phyloP scores from a whole-genome alignment of 1,140 invertebrate species.

The Meloidogyne exigua region DNA sequence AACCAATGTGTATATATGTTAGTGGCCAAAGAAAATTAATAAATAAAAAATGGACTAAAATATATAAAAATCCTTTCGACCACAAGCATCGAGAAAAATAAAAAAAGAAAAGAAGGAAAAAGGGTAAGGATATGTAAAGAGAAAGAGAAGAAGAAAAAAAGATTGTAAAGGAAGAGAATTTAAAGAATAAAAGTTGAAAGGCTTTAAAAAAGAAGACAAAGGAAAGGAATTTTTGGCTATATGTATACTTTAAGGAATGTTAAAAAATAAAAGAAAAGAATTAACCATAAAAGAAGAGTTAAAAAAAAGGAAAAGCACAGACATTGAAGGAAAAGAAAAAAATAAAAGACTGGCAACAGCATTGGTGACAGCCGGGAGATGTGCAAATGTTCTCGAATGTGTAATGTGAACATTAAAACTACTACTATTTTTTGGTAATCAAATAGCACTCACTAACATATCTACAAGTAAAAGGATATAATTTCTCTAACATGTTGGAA shows the following conservation, averaged over 20 bases:
- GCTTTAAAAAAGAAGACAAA: constrained; percentile 29
- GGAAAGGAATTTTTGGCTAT: constrained; percentile 11
- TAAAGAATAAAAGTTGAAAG: neutral
- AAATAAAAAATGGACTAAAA: neutral
- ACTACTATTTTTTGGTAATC: neutral
- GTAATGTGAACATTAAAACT: neutral
- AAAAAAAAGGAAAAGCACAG: constrained; percentile 9
- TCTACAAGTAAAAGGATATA: neutral
- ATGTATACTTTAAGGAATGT: neutral
- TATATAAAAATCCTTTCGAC: no score
- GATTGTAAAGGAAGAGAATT: neutral
- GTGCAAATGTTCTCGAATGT: neutral
- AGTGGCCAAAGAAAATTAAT: neutral
- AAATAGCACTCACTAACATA: neutral
- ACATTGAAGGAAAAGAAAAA: neutral
- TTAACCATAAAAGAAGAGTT: neutral
- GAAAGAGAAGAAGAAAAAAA: neutral
- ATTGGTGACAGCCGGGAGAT: constrained; percentile 1
- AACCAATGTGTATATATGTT: neutral
- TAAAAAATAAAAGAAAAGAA: neutral
- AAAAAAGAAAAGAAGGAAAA: neutral
- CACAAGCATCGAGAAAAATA: neutral
- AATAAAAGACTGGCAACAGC: neutral
- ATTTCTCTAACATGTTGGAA: neutral
- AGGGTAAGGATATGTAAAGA: neutral